These are phyloP conservation scores for Lepus europaeus DNA, from an alignment of 2,113 vertebrate genomes.

Conservation along the genomic window DNA sequence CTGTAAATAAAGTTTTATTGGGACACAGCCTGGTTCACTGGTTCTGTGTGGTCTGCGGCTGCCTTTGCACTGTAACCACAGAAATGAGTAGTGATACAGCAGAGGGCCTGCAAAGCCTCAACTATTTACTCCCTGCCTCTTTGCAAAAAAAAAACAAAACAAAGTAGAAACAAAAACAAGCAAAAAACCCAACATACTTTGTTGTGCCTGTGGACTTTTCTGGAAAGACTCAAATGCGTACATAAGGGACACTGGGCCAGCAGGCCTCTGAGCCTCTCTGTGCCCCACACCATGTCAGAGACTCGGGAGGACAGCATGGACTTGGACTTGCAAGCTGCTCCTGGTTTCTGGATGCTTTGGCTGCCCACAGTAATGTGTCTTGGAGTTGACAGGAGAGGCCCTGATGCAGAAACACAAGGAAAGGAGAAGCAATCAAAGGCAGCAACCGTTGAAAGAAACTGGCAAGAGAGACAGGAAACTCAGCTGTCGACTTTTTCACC, in stretches of 20 bases:
- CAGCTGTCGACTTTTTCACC: constrained; percentile 20
- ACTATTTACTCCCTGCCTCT: background rate
- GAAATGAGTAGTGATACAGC: background rate
- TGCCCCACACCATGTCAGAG: background rate
- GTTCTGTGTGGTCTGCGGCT: background rate
- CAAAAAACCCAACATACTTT: too few species aligned
- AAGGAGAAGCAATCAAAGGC: constrained; percentile 51
- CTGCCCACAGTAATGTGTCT: background rate
- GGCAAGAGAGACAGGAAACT: background rate
- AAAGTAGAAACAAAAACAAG: too few species aligned
- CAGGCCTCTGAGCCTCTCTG: background rate
- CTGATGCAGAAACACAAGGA: background rate
- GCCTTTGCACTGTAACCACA: background rate
- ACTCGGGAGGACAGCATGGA: background rate
- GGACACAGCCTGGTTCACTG: background rate
- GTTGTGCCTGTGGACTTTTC: background rate
- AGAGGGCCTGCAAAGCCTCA: background rate
- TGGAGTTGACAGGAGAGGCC: background rate
- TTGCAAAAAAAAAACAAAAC: background rate
- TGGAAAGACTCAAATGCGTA: background rate
- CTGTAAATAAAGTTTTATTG: constrained; percentile 39
- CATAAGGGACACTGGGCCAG: too few species aligned
- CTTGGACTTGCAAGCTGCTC: background rate
- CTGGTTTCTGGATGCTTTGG: background rate
- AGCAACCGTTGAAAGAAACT: constrained; percentile 31